Evolutionary conservation across 2,797 vertebrate species (phyloP).

Genomic region (Macrochelys suwanniensis): DNA sequence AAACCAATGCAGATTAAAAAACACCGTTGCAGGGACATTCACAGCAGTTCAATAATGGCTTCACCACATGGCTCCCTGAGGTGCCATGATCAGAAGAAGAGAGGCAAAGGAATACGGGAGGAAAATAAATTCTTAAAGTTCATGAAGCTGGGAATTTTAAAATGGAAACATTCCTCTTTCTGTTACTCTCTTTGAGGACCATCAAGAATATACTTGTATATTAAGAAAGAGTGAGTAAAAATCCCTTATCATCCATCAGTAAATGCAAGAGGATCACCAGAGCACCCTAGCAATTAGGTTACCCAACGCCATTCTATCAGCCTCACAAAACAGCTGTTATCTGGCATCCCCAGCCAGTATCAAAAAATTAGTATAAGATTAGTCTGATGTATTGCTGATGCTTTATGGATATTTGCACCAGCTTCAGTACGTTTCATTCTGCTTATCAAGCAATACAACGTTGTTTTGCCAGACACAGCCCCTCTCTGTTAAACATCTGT

Average conservation of each 20-base stretch:
- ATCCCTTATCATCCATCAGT: not conserved
- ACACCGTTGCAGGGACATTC: not conserved
- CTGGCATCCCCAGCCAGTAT: constrained; percentile 6
- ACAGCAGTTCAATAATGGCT: not conserved
- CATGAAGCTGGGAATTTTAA: not conserved
- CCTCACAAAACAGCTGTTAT: constrained; percentile 12
- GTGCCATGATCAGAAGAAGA: not conserved
- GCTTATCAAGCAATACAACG: not conserved
- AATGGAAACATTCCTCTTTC: not conserved
- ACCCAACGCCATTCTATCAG: constrained; percentile 4
- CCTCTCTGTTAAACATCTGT: constrained; percentile 33
- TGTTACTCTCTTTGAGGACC: not conserved
- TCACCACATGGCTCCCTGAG: too few species aligned
- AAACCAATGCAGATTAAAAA: not conserved
- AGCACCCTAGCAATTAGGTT: constrained; percentile 41
- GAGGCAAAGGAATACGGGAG: not conserved
- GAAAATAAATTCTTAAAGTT: not conserved
- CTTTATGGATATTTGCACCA: constrained; percentile 27
- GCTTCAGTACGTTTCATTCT: constrained; percentile 14
- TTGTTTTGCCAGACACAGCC: constrained; percentile 27
- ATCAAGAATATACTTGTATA: constrained; percentile 6
- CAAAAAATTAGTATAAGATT: not conserved
- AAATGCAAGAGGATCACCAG: constrained; percentile 53
- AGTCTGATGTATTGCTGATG: not conserved
- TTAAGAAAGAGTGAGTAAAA: constrained; percentile 36